Base-by-base conservation (phyloP, 2,888 invertebrate genomes). In the Flabesymbios commensalis region DNA sequence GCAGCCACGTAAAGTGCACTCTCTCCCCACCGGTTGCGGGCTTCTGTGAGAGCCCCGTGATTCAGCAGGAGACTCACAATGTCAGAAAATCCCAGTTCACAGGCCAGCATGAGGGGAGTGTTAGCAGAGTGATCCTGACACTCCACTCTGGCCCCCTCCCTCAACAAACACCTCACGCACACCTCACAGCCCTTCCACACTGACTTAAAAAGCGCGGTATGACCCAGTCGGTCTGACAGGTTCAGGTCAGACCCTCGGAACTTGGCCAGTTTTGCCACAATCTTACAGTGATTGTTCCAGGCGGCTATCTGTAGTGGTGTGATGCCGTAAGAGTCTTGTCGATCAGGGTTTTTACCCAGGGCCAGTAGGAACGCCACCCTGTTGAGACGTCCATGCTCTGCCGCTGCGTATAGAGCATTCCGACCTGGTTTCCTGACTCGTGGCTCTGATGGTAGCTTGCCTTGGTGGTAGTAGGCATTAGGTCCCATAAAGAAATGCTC, bases 11-110 rank as follows among this genome's bases (percentile, higher is more conserved):
- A 57, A 10, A 82, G 67, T 2, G 83, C 70, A 19, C 79, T 81
- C 64, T 80, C 78, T 2, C 55, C 60, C 19, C 48, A n/a, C 14
- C 24, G 36, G 39, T 60, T 60, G 48, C 41, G 47, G 3, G 24
- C 17, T 24, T 55, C 41, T 7, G 26, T 17, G 10, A 32, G 22
- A 3, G 56, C 60, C 1, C 60, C 55, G 5, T 41, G 47, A 24
- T 31, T 19, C 10, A 63, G 48, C 24, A 62, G 22, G 33, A 57
- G 10, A 19, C 45, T 26, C 54, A 85, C 81, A 74, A 90, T 90
- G 89, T 72, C 94, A 91, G 78, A 94, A 94, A 39, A 94, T 94
- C 80, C 94, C 94, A 61, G 93, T 88, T 84, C 60, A 3, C 49
- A 48, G 7, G 55, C 51, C 29, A 60, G 31, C 55, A 56, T 56